Conservation (phyloP, 2,797 vertebrate genomes). For the Enoplosus armatus region DNA sequence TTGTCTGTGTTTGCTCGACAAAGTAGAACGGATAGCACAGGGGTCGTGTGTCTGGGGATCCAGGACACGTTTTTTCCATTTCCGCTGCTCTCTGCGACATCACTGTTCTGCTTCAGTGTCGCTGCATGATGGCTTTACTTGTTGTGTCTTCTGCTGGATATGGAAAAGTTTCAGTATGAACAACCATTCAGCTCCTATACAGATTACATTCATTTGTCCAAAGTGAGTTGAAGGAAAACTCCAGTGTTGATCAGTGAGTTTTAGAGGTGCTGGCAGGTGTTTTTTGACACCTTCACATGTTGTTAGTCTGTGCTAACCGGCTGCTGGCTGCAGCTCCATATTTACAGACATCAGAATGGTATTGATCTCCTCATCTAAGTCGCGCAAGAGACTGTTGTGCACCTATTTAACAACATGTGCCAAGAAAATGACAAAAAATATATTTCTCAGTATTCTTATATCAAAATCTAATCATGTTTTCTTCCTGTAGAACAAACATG, state of each 20-base stretch:
- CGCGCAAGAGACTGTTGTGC: no score
- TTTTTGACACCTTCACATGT: neutral
- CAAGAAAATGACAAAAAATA: no score
- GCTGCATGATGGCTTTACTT: neutral
- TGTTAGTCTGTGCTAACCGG: neutral
- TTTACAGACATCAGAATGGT: neutral
- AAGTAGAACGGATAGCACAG: neutral
- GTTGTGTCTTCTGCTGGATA: neutral
- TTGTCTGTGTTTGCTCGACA: constrained; percentile 31
- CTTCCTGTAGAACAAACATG: no score
- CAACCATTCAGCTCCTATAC: neutral
- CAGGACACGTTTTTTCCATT: constrained; percentile 3
- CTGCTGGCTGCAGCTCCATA: neutral
- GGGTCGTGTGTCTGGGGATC: constrained; percentile 23
- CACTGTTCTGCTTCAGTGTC: neutral
- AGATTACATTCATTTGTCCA: neutral
- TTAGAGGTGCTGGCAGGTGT: neutral
- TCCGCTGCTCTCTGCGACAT: constrained; percentile 3
- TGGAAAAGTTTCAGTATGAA: neutral
- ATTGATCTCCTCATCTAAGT: neutral
- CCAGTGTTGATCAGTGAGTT: neutral
- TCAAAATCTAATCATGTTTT: no score
- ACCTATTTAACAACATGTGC: no score
- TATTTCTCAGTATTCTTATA: no score
- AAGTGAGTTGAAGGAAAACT: neutral